Conservation (phyloP, 2,888 invertebrate genomes). For the Eupithecia inturbata region DNA sequence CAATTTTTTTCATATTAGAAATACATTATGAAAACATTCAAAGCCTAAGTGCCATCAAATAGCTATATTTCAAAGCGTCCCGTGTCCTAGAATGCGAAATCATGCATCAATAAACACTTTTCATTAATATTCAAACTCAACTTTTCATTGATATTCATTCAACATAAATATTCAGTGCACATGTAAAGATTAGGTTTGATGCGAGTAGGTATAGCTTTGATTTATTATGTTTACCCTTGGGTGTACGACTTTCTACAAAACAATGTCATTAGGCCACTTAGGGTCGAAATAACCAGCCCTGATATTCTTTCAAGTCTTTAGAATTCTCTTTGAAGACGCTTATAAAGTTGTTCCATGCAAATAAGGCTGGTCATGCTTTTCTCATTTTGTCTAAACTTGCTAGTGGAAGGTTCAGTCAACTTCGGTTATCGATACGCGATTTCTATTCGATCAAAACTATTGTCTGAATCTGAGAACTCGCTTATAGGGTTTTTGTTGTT, state of each 20-base stretch:
- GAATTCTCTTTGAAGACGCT: slow-evolving; percentile 23
- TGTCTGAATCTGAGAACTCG: neutral
- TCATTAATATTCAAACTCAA: slow-evolving; percentile 4
- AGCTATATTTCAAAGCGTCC: neutral
- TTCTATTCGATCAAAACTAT: neutral
- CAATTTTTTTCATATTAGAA: slow-evolving; percentile 6
- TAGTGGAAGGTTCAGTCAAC: slow-evolving; percentile 28
- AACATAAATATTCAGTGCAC: slow-evolving; percentile 6
- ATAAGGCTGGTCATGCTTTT: slow-evolving; percentile 29
- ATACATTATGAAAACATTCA: slow-evolving; percentile 8
- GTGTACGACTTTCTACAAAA: slow-evolving; percentile 39
- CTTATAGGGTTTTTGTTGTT: neutral
- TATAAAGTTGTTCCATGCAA: slow-evolving; percentile 29
- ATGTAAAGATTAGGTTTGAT: slow-evolving; percentile 32
- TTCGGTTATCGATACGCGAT: slow-evolving; percentile 26
- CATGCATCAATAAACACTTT: slow-evolving; percentile 8
- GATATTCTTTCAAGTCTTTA: slow-evolving; percentile 23
- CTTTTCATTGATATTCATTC: slow-evolving; percentile 10
- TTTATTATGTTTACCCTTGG: slow-evolving; percentile 38
- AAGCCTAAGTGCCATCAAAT: slow-evolving; percentile 4
- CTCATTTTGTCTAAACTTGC: slow-evolving; percentile 32
- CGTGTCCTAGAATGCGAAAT: neutral
- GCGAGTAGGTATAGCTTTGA: slow-evolving; percentile 21
- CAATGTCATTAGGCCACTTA: slow-evolving; percentile 29
- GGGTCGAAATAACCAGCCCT: slow-evolving; percentile 24